These are phyloP conservation scores for Pantherophis guttatus DNA, from an alignment of 2,113 vertebrate species.

Conservation along the genomic window DNA sequence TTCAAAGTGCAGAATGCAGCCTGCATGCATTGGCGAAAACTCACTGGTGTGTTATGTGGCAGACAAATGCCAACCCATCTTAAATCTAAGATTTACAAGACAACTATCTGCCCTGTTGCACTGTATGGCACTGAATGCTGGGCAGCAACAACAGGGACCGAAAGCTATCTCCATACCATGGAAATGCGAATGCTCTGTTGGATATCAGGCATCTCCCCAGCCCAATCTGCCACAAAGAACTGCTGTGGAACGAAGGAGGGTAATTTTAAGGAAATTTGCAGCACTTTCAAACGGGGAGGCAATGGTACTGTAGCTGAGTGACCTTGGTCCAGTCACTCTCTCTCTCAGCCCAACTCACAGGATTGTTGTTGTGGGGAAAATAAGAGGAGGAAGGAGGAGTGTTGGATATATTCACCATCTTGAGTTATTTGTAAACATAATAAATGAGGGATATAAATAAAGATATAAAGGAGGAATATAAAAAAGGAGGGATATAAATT, in stretches of 20 bases:
- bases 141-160: too few relatives aligned
- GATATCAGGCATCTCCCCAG: background rate
- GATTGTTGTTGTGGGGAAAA: background rate
- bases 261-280: background rate
- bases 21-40: too few relatives aligned
- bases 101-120: too few relatives aligned
- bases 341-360: background rate
- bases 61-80: too few relatives aligned
- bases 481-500: background rate
- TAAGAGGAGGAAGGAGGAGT: background rate
- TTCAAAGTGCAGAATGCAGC: too few relatives aligned
- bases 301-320: background rate
- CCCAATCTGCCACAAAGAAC: background rate
- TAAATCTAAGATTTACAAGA: too few relatives aligned
- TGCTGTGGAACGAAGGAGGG: background rate
- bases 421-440: background rate
- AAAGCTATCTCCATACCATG: too few relatives aligned
- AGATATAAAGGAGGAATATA: background rate
- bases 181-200: too few relatives aligned
- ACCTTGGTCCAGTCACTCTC: background rate
- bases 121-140: too few relatives aligned
- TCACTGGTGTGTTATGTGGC: too few relatives aligned
- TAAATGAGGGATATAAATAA: background rate
- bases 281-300: background rate
- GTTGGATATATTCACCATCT: background rate